Base-by-base conservation (phyloP, 35 echinoderm and acorn worm species). In the Chiridota heheva region DNA sequence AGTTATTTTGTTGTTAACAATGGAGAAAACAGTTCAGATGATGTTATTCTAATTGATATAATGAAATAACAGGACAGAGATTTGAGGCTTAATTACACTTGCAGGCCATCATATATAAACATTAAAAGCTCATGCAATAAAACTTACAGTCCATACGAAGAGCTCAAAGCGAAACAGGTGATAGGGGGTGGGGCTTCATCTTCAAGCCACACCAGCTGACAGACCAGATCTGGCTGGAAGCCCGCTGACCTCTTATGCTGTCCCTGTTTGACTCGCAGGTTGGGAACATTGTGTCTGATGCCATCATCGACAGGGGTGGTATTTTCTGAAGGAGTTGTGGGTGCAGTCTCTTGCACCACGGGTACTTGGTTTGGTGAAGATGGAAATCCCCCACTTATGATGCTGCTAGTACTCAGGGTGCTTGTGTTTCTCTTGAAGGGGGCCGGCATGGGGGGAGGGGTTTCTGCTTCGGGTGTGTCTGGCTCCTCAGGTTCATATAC, bases 71-170 rank as follows among this genome's bases (percentile, higher is more conserved):
- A n/a, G n/a, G n/a, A n/a, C n/a, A n/a, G n/a, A n/a, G n/a, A n/a
- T n/a, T n/a, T n/a, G n/a, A n/a, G n/a, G n/a, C n/a, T n/a, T n/a
- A n/a, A n/a, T n/a, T n/a, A n/a, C n/a, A n/a, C n/a, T n/a, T n/a
- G n/a, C n/a, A n/a, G n/a, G n/a, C n/a, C n/a, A n/a, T n/a, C n/a
- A n/a, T n/a, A n/a, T n/a, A n/a, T n/a, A n/a, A n/a, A n/a, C n/a
- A n/a, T n/a, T n/a, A n/a, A n/a, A n/a, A n/a, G n/a, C n/a, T n/a
- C n/a, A n/a, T n/a, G n/a, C n/a, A n/a, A n/a, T n/a, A n/a, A n/a
- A 47, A 93, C 89, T 92, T 84, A 91, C 95, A 98, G 60, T 38
- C 95, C 95, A 82, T 98, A 98, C 15, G 83, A 82, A 37, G 95
- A 92, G 69, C 88, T 98, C 60, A 91, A 77, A 36, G 86, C 73